These are phyloP conservation scores for Lysandra bellargus DNA, from an alignment of 2,888 invertebrate genomes.

Conservation along the genomic window DNA sequence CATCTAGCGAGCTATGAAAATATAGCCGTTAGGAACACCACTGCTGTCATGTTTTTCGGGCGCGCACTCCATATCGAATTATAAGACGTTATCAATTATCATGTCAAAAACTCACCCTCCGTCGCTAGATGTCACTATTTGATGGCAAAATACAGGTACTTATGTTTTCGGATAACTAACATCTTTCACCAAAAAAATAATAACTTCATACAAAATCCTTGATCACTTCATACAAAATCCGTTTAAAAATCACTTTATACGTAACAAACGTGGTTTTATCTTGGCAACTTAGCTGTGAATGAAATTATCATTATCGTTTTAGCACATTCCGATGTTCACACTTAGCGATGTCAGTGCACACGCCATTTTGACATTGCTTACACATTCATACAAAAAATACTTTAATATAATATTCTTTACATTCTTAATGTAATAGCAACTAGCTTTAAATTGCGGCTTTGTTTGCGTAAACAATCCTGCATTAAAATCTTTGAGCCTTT, in stretches of 20 bases:
- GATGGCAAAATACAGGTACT: constrained; percentile 62
- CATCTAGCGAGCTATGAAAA: no score
- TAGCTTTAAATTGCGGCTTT: no score
- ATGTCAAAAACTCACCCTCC: constrained; percentile 40
- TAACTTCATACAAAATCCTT: neutral
- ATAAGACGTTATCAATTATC: no score
- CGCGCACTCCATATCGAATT: no score
- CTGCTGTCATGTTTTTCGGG: no score
- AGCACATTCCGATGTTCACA: neutral
- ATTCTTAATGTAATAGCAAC: no score
- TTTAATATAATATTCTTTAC: no score
- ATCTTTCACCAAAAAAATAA: constrained; percentile 46
- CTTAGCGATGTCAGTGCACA: neutral
- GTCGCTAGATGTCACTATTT: constrained; percentile 47
- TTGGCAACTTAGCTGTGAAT: neutral
- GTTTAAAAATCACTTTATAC: neutral
- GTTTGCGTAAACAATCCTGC: no score
- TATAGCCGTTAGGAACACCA: no score
- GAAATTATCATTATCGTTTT: neutral
- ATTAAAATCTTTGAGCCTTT: no score
- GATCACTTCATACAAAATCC: neutral
- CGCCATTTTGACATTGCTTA: neutral
- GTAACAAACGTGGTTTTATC: neutral
- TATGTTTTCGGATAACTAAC: constrained; percentile 54
- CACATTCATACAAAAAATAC: neutral